Evolutionary conservation across 1,140 invertebrate genomes (phyloP), one percentile per base, ranked within the genome.

Genomic region (Bombus haemorrhoidalis): DNA sequence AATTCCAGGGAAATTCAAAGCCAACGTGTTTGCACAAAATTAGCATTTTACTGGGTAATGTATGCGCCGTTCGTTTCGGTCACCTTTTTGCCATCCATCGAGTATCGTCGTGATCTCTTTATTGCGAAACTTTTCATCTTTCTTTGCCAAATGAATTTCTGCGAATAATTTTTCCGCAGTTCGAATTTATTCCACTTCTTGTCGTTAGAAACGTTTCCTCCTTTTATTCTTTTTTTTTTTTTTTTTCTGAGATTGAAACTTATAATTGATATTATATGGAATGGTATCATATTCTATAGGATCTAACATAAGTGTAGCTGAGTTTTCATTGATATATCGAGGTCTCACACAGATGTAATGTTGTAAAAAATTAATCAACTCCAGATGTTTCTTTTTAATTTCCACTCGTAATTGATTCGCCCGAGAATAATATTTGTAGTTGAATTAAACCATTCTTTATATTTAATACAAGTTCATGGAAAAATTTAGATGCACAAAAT

Each of bases 31-130:
- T 68, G 32, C 34, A 68, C 34, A 32, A 18, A 68, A 68, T 68
- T 66, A 66, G 64, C 64, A 66, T 66, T 66, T 66, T 66, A 32
- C 64, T 66, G 15, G 64, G n/a, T 66, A 66, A 66, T 66, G 15
- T 66, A 66, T 66, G 64, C 64, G 13, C 64, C n/a, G 64, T 66
- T 32, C 32, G 64, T 66, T 66, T 66, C 64, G 64, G 64, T n/a
- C 5, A 66, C n/a, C n/a, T 15, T 32, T 66, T 66, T 66, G 15
- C 64, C 13, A 66, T 66, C 64, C n/a, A 66, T 66, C 64, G 64
- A 32, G n/a, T 66, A 32, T 32, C 64, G n/a, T 32, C 64, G n/a
- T 32, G 13, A 15, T 32, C 64, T 32, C 64, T 66, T 66, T 66
- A 66, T 66, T 32, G 64, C n/a, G 15, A 66, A 66, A 66, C 64